Conservation (phyloP, 2,888 invertebrate species). For the Amiota communis region DNA sequence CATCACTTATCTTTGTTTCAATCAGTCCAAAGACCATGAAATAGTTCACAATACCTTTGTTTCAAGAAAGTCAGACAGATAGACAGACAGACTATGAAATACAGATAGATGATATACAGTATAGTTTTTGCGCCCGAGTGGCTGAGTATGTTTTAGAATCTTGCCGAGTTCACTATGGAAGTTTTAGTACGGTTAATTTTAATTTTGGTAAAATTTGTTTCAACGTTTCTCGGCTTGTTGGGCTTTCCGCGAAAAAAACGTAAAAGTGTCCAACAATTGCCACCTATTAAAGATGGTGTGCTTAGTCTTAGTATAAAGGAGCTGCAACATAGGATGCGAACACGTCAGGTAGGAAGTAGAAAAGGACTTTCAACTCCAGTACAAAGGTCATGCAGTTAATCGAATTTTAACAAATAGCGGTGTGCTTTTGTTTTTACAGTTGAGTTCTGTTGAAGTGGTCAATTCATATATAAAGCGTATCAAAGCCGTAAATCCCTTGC, state of each 20-base stretch:
- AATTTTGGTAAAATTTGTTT: constrained; percentile 46
- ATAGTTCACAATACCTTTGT: too few relatives aligned
- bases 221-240: constrained; percentile 39
- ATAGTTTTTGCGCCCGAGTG: too few relatives aligned
- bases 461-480: constrained; percentile 79
- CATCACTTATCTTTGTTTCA: too few relatives aligned
- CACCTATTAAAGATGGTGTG: constrained; percentile 53
- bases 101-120: too few relatives aligned
- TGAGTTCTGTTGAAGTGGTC: constrained; percentile 78
- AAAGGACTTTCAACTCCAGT: not conserved
- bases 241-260: constrained; percentile 7
- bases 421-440: constrained; percentile 68
- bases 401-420: not conserved
- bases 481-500: constrained; percentile 77
- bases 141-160: not conserved
- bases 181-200: constrained; percentile 55
- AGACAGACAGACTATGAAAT: not conserved
- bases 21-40: too few relatives aligned
- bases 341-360: constrained; percentile 55
- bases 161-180: constrained; percentile 52
- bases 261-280: constrained; percentile 36
- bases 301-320: constrained; percentile 52
- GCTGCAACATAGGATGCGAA: constrained; percentile 50
- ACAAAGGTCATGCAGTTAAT: not conserved
- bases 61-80: too few relatives aligned